Conservation (phyloP, 2,888 invertebrate species). For the Aphidoletes aphidimyza region DNA sequence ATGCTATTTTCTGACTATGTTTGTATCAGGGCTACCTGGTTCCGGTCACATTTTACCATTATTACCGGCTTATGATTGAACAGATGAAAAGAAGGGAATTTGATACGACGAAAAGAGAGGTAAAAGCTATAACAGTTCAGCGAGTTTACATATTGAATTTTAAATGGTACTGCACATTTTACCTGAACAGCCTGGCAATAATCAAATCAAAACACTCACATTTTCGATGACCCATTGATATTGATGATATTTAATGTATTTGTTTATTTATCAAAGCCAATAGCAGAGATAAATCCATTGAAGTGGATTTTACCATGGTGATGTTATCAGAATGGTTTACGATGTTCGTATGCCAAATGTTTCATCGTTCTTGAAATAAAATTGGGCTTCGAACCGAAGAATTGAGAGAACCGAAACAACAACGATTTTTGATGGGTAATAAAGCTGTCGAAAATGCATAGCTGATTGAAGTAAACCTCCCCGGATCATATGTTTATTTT, state of each 20-base stretch:
- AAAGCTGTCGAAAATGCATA: conserved; percentile 23
- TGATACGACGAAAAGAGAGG: not conserved
- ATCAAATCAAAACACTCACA: conserved; percentile 33
- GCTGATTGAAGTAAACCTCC: not conserved
- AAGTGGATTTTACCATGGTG: not conserved
- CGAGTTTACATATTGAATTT: not conserved
- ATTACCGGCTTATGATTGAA: conserved; percentile 16
- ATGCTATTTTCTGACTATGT: no score
- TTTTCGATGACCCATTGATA: conserved; percentile 27
- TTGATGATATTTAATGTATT: not conserved
- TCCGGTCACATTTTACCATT: conserved; percentile 18
- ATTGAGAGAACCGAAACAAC: not conserved
- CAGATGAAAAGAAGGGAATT: not conserved
- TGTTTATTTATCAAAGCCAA: conserved; percentile 24
- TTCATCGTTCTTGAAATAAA: not conserved
- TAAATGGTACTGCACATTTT: not conserved
- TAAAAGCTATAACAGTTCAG: no score
- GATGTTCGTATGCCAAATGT: no score
- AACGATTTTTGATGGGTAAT: conserved; percentile 5
- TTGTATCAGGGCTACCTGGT: conserved; percentile 2
- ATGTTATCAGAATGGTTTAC: no score
- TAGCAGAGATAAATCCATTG: not conserved
- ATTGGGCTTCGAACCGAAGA: not conserved
- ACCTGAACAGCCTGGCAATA: conserved; percentile 16
- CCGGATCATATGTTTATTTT: not conserved